phyloP scores from a whole-genome alignment of 2,113 vertebrate species.

The Rissa tridactyla region DNA sequence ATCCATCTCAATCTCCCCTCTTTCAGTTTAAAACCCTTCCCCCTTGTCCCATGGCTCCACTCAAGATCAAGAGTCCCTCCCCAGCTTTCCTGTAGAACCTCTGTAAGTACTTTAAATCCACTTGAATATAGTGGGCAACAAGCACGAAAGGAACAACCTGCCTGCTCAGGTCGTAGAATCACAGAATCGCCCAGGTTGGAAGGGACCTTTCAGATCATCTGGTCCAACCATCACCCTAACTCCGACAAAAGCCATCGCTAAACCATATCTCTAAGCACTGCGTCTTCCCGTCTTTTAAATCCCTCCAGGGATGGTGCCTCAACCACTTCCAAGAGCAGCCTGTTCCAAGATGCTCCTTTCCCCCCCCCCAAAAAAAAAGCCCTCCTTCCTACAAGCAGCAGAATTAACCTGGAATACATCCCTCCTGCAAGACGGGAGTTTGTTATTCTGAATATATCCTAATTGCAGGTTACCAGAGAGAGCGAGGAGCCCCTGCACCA shows the following conservation, averaged over 20 bases:
- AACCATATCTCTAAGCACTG: no score
- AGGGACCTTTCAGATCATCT: no score
- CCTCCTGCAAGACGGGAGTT: background rate
- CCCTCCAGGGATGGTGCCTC: no score
- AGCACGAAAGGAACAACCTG: background rate
- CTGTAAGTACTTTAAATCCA: background rate
- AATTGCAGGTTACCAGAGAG: background rate
- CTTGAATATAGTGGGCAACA: accelerated
- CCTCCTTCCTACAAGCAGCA: background rate
- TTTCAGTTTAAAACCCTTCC: background rate
- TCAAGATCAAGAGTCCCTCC: background rate
- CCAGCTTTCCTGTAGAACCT: background rate
- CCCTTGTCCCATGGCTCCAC: background rate
- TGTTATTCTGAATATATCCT: background rate
- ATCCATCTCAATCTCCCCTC: background rate
- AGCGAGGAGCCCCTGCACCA: background rate
- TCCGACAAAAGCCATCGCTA: no score
- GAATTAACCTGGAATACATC: background rate
- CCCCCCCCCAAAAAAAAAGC: background rate
- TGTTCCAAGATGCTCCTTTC: background rate
- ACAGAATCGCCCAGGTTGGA: no score
- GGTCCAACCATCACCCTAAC: no score
- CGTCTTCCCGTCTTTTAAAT: no score
- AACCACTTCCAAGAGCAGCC: no score
- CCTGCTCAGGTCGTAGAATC: background rate